These are phyloP conservation scores for Polydrusus cervinus DNA, from an alignment of 2,888 invertebrate genomes.

Conservation along the genomic window DNA sequence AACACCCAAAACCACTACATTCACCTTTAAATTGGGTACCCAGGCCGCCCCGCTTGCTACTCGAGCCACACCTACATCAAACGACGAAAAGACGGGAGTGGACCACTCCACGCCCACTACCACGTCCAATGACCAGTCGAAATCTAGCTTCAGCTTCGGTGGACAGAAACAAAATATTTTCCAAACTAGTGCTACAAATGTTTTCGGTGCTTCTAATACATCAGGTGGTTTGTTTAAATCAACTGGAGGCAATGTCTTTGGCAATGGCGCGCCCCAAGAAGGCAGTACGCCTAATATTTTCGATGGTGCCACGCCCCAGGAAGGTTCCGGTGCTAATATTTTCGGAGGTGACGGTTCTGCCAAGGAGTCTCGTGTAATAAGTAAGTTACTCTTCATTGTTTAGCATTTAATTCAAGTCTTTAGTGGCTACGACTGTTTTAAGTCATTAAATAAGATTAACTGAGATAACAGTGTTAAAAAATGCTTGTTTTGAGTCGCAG, in stretches of 20 bases:
- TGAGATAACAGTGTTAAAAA: too few relatives aligned
- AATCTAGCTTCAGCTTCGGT: slow-evolving; percentile 11
- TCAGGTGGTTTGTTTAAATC: neutral
- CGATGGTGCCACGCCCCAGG: slow-evolving; percentile 11
- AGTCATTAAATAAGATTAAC: too few relatives aligned
- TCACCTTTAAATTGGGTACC: slow-evolving; percentile 10
- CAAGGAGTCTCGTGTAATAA: slow-evolving; percentile 15
- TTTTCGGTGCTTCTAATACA: slow-evolving; percentile 19
- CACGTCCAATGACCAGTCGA: neutral
- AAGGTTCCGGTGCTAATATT: neutral
- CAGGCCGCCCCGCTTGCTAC: neutral
- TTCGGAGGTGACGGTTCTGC: slow-evolving; percentile 13
- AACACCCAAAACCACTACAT: slow-evolving; percentile 10
- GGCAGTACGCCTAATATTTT: slow-evolving; percentile 29
- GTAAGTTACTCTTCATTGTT: slow-evolving; percentile 1
- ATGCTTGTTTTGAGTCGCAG: too few relatives aligned
- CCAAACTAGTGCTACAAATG: slow-evolving; percentile 18
- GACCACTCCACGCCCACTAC: neutral
- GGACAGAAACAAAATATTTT: slow-evolving; percentile 16
- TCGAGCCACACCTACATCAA: neutral
- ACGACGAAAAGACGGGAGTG: neutral
- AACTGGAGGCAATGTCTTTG: slow-evolving; percentile 12
- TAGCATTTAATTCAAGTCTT: too few relatives aligned
- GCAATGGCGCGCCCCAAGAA: slow-evolving; percentile 19
- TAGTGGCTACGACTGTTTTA: too few relatives aligned